These are phyloP conservation scores for Diplosoma virens DNA, from an alignment of 23 tunicate species.

Conservation along the genomic window DNA sequence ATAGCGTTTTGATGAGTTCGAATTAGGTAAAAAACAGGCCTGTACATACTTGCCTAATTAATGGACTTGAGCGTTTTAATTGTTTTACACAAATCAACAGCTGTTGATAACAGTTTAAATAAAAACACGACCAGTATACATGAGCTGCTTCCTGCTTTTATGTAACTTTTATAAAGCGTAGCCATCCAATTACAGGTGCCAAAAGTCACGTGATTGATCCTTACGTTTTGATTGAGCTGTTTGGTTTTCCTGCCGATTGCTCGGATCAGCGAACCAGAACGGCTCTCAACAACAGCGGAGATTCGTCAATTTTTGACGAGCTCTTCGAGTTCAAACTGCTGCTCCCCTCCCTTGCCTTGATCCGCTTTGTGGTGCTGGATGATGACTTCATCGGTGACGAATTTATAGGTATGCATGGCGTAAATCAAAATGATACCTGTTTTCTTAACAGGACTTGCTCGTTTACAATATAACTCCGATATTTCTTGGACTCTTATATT, in stretches of 20 bases:
- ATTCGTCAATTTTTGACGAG: conserved; percentile 81
- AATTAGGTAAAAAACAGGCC: too few relatives aligned
- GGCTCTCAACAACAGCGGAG: conserved; percentile 86
- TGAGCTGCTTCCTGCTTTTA: too few relatives aligned
- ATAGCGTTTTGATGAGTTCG: too few relatives aligned
- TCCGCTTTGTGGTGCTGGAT: conserved; percentile 97
- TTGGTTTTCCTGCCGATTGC: conserved; percentile 93
- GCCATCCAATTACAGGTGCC: conserved; percentile 77
- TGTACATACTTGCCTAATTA: too few relatives aligned
- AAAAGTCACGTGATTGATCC: conserved; percentile 98
- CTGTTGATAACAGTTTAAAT: too few relatives aligned
- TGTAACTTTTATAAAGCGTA: too few relatives aligned
- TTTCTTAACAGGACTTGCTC: too few relatives aligned
- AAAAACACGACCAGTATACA: too few relatives aligned
- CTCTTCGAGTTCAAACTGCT: conserved; percentile 80
- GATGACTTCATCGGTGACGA: conserved; percentile 99
- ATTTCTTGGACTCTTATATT: too few relatives aligned
- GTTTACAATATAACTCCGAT: too few relatives aligned
- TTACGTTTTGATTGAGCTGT: conserved; percentile 93
- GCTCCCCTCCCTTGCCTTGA: conserved; percentile 88
- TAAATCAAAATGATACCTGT: background rate
- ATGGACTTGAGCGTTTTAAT: too few relatives aligned
- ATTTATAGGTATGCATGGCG: conserved; percentile 84
- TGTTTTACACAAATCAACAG: too few relatives aligned
- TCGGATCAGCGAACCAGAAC: conserved; percentile 91